A percentile compares a stretch with the other conserved stretches of the same genome.
phyloP scores from a whole-genome alignment of 2,113 vertebrate genomes.

The Myocastor coypus region DNA sequence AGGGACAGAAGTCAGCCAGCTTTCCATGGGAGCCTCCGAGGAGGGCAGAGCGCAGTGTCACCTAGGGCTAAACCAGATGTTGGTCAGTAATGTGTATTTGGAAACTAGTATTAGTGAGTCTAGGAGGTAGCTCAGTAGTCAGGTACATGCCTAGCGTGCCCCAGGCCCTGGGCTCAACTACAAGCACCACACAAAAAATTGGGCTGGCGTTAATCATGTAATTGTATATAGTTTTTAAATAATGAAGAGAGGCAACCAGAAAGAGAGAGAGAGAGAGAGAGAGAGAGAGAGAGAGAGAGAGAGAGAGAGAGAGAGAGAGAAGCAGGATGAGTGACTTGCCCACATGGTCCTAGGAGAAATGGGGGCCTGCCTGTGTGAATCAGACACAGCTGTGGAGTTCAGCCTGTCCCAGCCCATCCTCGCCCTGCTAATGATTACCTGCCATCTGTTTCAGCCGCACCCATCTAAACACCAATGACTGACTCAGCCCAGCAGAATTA shows the following conservation, averaged over 20 bases:
- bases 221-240: background rate
- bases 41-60: background rate
- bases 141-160: background rate
- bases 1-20: background rate
- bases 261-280: too few relatives aligned
- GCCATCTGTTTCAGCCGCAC: constrained; percentile 66
- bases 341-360: background rate
- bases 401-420: background rate
- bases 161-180: background rate
- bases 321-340: background rate
- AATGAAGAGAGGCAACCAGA: background rate
- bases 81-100: background rate
- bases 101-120: background rate
- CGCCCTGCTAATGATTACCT: constrained; percentile 38
- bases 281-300: too few relatives aligned
- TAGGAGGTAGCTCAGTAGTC: background rate
- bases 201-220: background rate
- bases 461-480: constrained; percentile 55
- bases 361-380: background rate
- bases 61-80: background rate
- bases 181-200: background rate
- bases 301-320: too few relatives aligned
- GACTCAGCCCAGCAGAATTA: constrained; percentile 59
- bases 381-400: constrained; percentile 28
- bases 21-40: background rate